phyloP scores from a whole-genome alignment of 2,888 invertebrate genomes.

The Aleiodes leptofemur region DNA sequence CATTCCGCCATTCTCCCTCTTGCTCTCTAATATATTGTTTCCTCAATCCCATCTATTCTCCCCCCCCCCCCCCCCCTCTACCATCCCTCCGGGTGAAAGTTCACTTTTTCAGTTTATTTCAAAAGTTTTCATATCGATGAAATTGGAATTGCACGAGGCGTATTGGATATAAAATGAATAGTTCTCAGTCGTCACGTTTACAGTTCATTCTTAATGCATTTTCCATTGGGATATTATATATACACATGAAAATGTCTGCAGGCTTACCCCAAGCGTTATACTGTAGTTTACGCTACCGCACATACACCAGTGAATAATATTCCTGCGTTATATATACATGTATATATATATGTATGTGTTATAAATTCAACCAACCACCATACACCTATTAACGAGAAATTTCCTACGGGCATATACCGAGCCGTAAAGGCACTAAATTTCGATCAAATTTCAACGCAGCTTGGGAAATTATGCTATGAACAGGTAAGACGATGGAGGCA shows the following conservation, averaged over 20 bases:
- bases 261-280: background rate
- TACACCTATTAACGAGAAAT: constrained; percentile 43
- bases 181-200: constrained; percentile 19
- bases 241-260: constrained; percentile 12
- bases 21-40: background rate
- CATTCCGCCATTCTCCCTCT: background rate
- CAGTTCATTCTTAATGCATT: constrained; percentile 29
- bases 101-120: background rate
- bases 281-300: constrained; percentile 15
- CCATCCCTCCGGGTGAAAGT: background rate
- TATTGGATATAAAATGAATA: constrained; percentile 11
- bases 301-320: constrained; percentile 30
- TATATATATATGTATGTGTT: background rate
- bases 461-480: constrained; percentile 38
- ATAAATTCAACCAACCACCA: constrained; percentile 31
- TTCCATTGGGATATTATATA: constrained; percentile 30
- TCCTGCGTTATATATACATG: background rate
- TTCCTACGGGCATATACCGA: constrained; percentile 35
- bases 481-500: constrained; percentile 23
- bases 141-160: background rate
- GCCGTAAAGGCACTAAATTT: constrained; percentile 49
- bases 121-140: background rate
- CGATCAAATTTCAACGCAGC: constrained; percentile 56
- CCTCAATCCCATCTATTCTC: background rate
- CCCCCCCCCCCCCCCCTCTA: background rate